A percentile compares a stretch with the other conserved stretches of the same genome.
Evolutionary conservation across 2,888 invertebrate species (phyloP).

Genomic region (Cosmorhoe ocellata): DNA sequence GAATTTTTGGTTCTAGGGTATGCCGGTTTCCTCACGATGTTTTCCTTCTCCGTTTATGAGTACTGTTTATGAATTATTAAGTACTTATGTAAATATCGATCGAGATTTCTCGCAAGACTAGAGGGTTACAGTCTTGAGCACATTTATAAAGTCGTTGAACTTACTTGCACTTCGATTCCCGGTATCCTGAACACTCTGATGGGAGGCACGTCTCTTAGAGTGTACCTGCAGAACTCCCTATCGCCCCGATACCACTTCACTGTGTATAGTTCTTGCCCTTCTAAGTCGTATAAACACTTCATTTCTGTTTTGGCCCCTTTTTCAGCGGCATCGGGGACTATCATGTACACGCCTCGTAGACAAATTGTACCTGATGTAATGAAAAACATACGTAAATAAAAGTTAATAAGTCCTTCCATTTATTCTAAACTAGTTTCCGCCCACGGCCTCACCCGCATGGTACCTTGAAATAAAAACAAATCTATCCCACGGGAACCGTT

Average conservation of each 20-base stretch:
- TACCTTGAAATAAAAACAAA: too few relatives aligned
- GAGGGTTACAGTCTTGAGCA: too few relatives aligned
- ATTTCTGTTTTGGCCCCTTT: conserved; percentile 84
- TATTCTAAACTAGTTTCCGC: too few relatives aligned
- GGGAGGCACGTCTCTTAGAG: conserved; percentile 84
- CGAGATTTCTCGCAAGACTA: too few relatives aligned
- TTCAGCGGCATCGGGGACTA: conserved; percentile 85
- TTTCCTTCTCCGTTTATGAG: too few relatives aligned
- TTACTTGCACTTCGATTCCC: conserved; percentile 84
- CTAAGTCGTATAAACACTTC: conserved; percentile 85
- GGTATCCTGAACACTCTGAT: conserved; percentile 84
- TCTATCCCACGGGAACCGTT: too few relatives aligned
- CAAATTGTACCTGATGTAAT: conserved; percentile 57
- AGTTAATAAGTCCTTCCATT: too few relatives aligned
- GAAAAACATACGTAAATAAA: background rate
- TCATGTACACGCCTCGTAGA: conserved; percentile 85
- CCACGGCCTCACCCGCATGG: too few relatives aligned
- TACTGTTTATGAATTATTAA: too few relatives aligned
- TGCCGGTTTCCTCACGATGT: too few relatives aligned
- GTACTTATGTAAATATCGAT: too few relatives aligned
- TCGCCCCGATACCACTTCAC: conserved; percentile 87
- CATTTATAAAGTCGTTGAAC: conserved; percentile 38
- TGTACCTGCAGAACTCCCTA: conserved; percentile 85
- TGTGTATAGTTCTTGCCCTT: conserved; percentile 85
- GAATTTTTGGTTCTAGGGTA: too few relatives aligned